A percentile compares a stretch with the other conserved stretches of the same genome.
Evolutionary conservation across 1,140 invertebrate species (phyloP).

Genomic region (Glossosoma conforme): DNA sequence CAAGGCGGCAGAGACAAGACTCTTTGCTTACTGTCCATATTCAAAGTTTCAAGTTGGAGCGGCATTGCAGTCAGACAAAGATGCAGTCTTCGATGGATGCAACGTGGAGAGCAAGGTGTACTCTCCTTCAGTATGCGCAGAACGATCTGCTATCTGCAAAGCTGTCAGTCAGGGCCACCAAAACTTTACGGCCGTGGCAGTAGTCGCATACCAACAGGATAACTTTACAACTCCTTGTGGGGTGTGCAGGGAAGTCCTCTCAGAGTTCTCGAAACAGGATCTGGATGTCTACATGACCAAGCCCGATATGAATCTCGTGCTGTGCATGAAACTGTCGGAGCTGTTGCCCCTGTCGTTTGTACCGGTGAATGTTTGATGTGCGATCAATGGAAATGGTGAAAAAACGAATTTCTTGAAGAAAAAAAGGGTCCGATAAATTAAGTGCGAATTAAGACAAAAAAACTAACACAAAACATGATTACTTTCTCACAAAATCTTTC

Average conservation of each 20-base stretch:
- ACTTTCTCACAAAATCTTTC: no score
- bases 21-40: slow-evolving; percentile 80
- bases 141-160: slow-evolving; percentile 78
- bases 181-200: slow-evolving; percentile 69
- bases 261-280: slow-evolving; percentile 65
- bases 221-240: slow-evolving; percentile 83
- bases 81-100: slow-evolving; percentile 68
- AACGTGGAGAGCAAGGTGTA: slow-evolving; percentile 92
- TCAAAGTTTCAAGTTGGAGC: slow-evolving; percentile 91
- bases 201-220: slow-evolving; percentile 63
- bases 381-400: no score
- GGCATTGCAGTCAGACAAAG: slow-evolving; percentile 68
- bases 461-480: no score
- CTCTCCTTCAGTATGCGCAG: slow-evolving; percentile 81
- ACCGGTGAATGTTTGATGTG: no score
- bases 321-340: slow-evolving; percentile 58
- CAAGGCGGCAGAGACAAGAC: slow-evolving; percentile 58
- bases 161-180: slow-evolving; percentile 82
- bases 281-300: slow-evolving; percentile 68
- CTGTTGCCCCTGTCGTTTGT: slow-evolving; percentile 55
- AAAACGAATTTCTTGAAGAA: no score
- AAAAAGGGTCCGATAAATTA: no score
- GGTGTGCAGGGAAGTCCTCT: slow-evolving; percentile 80
- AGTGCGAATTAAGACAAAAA: no score
- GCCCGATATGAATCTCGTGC: slow-evolving; percentile 57